Base-by-base conservation (phyloP, 2,797 vertebrate genomes). In the Cuniculus paca region DNA sequence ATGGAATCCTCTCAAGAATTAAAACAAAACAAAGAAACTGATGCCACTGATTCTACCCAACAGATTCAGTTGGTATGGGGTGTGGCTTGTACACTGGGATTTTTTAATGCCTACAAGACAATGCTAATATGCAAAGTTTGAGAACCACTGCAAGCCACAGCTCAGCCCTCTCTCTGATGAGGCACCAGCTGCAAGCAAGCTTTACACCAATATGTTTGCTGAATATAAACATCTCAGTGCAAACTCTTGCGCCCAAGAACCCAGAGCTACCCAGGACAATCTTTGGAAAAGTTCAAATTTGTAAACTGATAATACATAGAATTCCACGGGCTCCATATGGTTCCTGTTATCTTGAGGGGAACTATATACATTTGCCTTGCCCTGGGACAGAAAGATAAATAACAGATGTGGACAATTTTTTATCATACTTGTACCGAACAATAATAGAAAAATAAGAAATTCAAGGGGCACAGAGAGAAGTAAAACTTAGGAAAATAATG, bases 391-490 rank as follows among this genome's bases (percentile, higher is more conserved):
- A 96, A 97, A 96, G 96, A 97, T 97, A 97, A 97, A 96, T 96
- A 97, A 97, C 97, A 97, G 97, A 97, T 98, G 97, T 97, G 97
- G 91, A 45, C 95, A 96, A 97, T 97, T 97, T 97, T 97, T 97
- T 97, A 94, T 96, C 96, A 96, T 93, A 93, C 90, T 97, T 94
- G 80, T 81, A 63, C 61, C 61, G 85, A 96, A 92, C 78, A 97
- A 97, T 97, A 96, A 97, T 96, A 96, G 90, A 95, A 97, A 97
- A 97, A 97, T 91, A 94, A 97, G 80, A 93, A 90, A 94, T 39
- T 39, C 89, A 85, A 24, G 63, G n/a, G 77, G 31, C 60, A 91
- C n/a, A 5, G 24, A 84, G 72, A 89, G 58, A 93, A 77, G 70
- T 34, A 84, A 75, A 83, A 60, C 34, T 87, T 72, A 61, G 16